phyloP scores from a whole-genome alignment of 2,797 vertebrate genomes.

The Margarornis squamiger region DNA sequence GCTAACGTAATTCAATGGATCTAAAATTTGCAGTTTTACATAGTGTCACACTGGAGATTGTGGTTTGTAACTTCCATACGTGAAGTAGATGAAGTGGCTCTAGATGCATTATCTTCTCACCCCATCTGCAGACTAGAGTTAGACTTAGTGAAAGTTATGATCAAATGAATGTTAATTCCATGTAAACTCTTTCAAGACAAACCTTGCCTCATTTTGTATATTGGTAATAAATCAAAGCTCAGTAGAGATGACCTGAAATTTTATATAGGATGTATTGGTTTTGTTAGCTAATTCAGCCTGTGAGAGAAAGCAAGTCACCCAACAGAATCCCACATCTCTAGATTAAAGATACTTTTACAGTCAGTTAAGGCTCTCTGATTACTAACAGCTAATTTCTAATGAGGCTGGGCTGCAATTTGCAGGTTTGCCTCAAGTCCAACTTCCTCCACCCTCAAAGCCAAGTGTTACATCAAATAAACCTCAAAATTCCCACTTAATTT shows the following conservation, averaged over 20 bases:
- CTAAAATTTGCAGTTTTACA: background rate
- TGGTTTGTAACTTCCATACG: background rate
- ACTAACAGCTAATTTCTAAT: conserved; percentile 61
- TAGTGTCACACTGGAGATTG: background rate
- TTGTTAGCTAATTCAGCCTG: background rate
- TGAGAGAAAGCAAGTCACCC: conserved; percentile 4
- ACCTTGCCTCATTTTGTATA: background rate
- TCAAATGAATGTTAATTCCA: background rate
- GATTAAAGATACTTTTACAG: conserved; percentile 42
- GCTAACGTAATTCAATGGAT: background rate
- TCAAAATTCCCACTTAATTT: conserved; percentile 67
- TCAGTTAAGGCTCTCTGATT: conserved; percentile 33
- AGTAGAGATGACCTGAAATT: conserved; percentile 8
- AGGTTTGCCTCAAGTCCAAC: conserved; percentile 62
- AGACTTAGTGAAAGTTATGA: background rate
- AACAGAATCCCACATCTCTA: conserved; percentile 32
- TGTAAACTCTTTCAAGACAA: conserved; percentile 19
- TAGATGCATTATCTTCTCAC: conserved; percentile 4
- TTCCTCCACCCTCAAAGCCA: conserved; percentile 59
- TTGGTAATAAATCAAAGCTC: background rate
- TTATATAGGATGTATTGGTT: background rate
- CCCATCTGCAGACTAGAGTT: background rate
- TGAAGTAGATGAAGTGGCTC: background rate
- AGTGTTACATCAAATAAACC: conserved; percentile 58
- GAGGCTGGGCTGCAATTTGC: conserved; percentile 49